Conservation (phyloP, 2,113 vertebrate species). For the Sebastes schlegelii region DNA sequence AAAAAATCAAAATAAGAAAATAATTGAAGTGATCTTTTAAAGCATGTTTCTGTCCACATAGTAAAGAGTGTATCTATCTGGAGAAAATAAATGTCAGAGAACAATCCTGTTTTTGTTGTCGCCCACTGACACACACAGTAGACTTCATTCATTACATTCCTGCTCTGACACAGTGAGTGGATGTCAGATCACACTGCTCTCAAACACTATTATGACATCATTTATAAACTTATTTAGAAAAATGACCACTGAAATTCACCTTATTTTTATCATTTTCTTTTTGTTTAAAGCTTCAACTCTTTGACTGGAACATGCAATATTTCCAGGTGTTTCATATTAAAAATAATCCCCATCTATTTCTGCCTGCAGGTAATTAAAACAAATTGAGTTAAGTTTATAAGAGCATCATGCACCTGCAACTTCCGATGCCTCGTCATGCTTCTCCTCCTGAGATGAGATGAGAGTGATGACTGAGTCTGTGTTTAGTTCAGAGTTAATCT, state of each 20-base stretch:
- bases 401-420: constrained; percentile 41
- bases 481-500: background rate
- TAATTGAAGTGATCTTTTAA: background rate
- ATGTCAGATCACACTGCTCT: background rate
- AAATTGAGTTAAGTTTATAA: background rate
- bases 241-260: background rate
- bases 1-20: background rate
- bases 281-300: background rate
- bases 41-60: constrained; percentile 1
- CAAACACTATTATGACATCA: constrained; percentile 3
- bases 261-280: too few relatives aligned
- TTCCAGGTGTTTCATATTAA: too few relatives aligned
- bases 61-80: background rate
- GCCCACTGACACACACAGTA: constrained; percentile 56
- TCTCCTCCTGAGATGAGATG: too few relatives aligned
- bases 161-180: constrained; percentile 7
- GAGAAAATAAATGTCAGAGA: constrained; percentile 40
- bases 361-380: background rate
- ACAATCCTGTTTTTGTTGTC: constrained; percentile 55
- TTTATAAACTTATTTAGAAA: background rate
- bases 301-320: background rate
- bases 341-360: background rate
- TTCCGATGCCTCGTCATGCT: constrained; percentile 3
- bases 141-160: constrained; percentile 66
- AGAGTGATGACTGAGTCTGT: background rate